Percentiles rank a stretch among this genome's conserved stretches.
phyloP scores from a whole-genome alignment of 2,888 invertebrate genomes.

The Scaptomyza cyrtandrae region DNA sequence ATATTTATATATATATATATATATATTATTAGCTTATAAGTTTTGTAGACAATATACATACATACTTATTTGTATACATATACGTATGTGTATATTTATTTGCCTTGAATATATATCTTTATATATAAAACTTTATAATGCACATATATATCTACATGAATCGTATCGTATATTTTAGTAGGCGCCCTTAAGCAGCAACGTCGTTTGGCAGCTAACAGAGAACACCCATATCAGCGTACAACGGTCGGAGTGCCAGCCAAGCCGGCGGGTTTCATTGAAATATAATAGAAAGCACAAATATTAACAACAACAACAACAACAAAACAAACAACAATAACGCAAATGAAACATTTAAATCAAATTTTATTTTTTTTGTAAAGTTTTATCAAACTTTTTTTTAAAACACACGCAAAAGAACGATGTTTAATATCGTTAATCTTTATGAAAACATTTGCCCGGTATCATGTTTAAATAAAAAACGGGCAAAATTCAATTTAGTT shows the following conservation, averaged over 20 bases:
- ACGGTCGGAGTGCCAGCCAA: conserved; percentile 89
- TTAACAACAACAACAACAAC: conserved; percentile 24
- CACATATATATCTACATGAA: conserved; percentile 68
- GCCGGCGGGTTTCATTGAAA: conserved; percentile 84
- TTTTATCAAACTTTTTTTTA: conserved; percentile 16
- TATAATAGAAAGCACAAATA: conserved; percentile 51
- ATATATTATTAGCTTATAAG: conserved; percentile 39
- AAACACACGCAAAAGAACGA: conserved; percentile 9
- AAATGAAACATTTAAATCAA: conserved; percentile 26
- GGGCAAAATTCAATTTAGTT: conserved; percentile 58
- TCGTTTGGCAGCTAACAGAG: conserved; percentile 93
- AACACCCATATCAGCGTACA: conserved; percentile 99
- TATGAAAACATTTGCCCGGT: conserved; percentile 34
- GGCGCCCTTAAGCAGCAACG: conserved; percentile 88
- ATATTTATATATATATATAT: conserved; percentile 8
- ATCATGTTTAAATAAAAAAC: conserved; percentile 31
- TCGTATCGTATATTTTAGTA: conserved; percentile 84
- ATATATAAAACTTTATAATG: conserved; percentile 39
- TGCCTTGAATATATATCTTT: conserved; percentile 37
- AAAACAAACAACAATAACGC: conserved; percentile 24
- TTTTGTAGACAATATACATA: conserved; percentile 51
- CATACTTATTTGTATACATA: conserved; percentile 40
- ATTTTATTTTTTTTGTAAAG: conserved; percentile 10
- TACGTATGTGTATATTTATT: conserved; percentile 41
- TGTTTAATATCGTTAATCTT: conserved; percentile 19